A percentile compares a stretch with the other conserved stretches of the same genome.
These are phyloP conservation scores for Vulpes ferrilata DNA, from an alignment of 2,113 vertebrate genomes.

Conservation along the genomic window DNA sequence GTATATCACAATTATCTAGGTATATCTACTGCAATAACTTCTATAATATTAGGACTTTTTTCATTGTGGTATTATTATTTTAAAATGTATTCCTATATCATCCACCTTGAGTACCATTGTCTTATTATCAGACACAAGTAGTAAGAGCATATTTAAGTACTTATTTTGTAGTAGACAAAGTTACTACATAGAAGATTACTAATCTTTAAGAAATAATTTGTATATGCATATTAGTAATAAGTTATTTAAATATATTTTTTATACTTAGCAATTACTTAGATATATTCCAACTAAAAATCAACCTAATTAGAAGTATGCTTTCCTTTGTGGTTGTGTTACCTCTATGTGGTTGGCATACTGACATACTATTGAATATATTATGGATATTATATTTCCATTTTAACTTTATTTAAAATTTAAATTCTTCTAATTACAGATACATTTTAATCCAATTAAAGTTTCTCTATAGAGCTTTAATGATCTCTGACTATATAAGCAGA, in stretches of 20 bases:
- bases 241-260: neutral
- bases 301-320: neutral
- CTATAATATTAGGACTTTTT: neutral
- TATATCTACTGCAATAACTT: neutral
- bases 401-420: neutral
- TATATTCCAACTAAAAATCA: neutral
- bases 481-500: neutral
- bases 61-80: neutral
- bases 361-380: neutral
- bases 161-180: neutral
- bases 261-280: neutral
- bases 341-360: neutral
- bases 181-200: neutral
- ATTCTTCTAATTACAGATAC: neutral
- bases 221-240: neutral
- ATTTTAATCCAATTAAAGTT: neutral
- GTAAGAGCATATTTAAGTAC: neutral
- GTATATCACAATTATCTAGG: neutral
- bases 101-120: neutral
- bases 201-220: neutral
- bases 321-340: neutral
- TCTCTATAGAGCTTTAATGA: neutral
- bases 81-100: neutral
- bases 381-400: neutral
- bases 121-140: neutral